phyloP scores from a whole-genome alignment of 2,113 vertebrate species.

The Aspidoscelis tigris region DNA sequence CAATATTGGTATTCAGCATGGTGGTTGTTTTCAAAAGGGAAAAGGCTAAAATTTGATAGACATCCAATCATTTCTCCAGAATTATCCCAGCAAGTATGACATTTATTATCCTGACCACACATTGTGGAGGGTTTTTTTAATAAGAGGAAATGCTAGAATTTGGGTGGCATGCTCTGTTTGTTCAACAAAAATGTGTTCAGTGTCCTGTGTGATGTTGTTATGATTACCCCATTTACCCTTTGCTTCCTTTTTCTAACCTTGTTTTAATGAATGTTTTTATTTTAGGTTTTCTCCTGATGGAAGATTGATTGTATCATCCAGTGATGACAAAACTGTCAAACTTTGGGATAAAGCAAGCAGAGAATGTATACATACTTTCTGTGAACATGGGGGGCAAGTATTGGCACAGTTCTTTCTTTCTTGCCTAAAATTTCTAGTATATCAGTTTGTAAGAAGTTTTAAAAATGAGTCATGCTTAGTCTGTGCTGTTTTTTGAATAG shows the following conservation, averaged over 20 bases:
- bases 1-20: not conserved
- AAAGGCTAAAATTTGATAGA: not conserved
- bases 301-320: slow-evolving; percentile 90
- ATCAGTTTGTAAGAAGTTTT: not conserved
- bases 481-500: not conserved
- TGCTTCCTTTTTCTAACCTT: slow-evolving; percentile 12
- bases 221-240: not conserved
- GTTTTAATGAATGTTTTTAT: slow-evolving; percentile 2
- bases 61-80: not conserved
- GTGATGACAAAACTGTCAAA: slow-evolving; percentile 95
- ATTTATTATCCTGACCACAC: not conserved
- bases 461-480: too few relatives aligned
- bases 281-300: slow-evolving; percentile 94
- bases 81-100: not conserved
- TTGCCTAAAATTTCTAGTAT: not conserved
- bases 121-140: not conserved
- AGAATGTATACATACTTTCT: slow-evolving; percentile 93
- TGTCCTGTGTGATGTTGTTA: not conserved
- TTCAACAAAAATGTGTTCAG: not conserved
- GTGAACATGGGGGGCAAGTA: slow-evolving; percentile 91
- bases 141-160: not conserved
- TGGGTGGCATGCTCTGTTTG: not conserved
- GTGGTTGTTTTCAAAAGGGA: not conserved
- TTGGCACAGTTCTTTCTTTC: not conserved
- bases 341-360: slow-evolving; percentile 96